These are phyloP conservation scores for Pheosia tremula DNA, from an alignment of 2,888 invertebrate genomes.

Conservation along the genomic window DNA sequence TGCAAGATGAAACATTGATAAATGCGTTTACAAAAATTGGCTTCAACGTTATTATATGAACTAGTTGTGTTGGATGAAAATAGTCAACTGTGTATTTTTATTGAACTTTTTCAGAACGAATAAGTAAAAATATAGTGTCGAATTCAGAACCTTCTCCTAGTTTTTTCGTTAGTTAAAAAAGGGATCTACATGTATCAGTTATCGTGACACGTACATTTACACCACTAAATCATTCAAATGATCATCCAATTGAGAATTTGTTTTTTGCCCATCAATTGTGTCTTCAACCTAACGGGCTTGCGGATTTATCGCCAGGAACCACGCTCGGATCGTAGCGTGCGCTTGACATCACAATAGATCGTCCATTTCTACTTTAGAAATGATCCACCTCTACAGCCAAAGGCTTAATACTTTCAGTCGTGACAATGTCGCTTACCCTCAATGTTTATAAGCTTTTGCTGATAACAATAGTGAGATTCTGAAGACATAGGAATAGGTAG, in stretches of 20 bases:
- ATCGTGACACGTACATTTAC: not conserved
- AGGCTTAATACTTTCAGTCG: conserved; percentile 42
- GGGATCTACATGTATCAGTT: not conserved
- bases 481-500: conserved; percentile 6
- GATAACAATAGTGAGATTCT: conserved; percentile 29
- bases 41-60: not conserved
- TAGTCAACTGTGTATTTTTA: not conserved
- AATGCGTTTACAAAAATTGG: conserved; percentile 14
- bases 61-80: not conserved
- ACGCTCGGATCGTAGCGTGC: conserved; percentile 43
- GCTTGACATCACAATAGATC: conserved; percentile 70
- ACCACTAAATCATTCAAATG: conserved; percentile 11
- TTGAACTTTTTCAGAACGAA: not conserved
- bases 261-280: conserved; percentile 36
- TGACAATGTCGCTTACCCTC: conserved; percentile 46
- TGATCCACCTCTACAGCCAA: conserved; percentile 44
- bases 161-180: too few relatives aligned
- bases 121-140: too few relatives aligned
- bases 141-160: too few relatives aligned
- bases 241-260: conserved; percentile 15
- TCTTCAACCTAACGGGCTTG: conserved; percentile 43
- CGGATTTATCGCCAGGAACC: conserved; percentile 55
- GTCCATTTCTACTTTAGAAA: conserved; percentile 58
- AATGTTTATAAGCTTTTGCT: conserved; percentile 45
- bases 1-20: conserved; percentile 35